Evolutionary conservation across 2,113 vertebrate genomes (phyloP), one percentile per base, ranked within the genome.

Genomic region (Rhea pennata): DNA sequence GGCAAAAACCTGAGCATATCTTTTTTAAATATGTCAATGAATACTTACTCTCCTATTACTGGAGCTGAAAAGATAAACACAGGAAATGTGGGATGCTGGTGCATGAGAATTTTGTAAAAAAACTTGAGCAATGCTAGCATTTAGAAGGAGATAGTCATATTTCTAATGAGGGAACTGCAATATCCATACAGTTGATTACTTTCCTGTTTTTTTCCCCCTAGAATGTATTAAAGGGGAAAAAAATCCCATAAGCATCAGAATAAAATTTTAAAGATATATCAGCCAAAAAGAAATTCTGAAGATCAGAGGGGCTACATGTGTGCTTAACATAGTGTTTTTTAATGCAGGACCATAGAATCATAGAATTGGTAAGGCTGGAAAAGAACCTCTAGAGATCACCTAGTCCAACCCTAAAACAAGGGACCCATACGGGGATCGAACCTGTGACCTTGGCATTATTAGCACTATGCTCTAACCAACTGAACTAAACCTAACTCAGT

Each of bases 1-100:
- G 67, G 54, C 36, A 85, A 91, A 94, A 91, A 12, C 3, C 19
- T 74, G 58, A 79, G 70, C n/a, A 67, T 80, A 58, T 78, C n/a
- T 48, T 76, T 88, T 96, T 91, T 87, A 93, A 84, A 79, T 39
- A 48, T 19, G 82, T 70, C 54, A 87, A 54, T 94, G 65, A 87
- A 58, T 81, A 87, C 88, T 93, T 94, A 76, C 8, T 70, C 51
- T 80, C 19, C 39, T 80, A 36, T 74, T 80, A 77, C 10, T 85
- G 50, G 14, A 87, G n/a, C 5, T 85, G 64, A 75, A 82, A 56
- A 85, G 71, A 77, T 40, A 53, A 59, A 91, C 85, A n/a, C 42
- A 80, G 82, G 71, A 90, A 65, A 86, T 65, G 46, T 56, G 53
- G 86, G 40, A 56, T 66, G 24, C 24, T 87, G 67, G 26, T 79